A percentile compares a stretch with the other conserved stretches of the same genome.
phyloP scores from a whole-genome alignment of 2,888 invertebrate genomes.

The Lasiommata megera region DNA sequence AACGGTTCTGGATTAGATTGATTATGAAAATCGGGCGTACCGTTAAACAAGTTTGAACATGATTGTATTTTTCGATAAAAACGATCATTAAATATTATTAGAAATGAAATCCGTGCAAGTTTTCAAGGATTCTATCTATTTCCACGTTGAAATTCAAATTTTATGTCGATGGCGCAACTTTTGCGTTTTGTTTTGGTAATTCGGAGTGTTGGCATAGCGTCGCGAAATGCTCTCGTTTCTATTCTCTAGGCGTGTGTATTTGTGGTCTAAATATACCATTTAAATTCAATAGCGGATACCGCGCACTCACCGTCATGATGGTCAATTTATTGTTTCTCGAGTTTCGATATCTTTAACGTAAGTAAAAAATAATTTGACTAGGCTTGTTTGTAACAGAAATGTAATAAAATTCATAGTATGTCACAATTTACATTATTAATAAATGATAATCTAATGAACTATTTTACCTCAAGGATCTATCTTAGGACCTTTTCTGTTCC shows the following conservation, averaged over 20 bases:
- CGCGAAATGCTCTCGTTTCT: conserved; percentile 74
- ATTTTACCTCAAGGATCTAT: too few species aligned
- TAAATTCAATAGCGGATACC: conserved; percentile 72
- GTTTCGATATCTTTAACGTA: conserved; percentile 38
- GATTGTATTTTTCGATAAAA: too few species aligned
- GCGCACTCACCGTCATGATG: conserved; percentile 58
- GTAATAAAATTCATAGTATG: too few species aligned
- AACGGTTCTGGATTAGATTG: too few species aligned
- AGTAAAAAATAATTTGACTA: neutral
- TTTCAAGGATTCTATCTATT: conserved; percentile 10
- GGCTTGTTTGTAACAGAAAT: neutral
- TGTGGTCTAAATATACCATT: conserved; percentile 72
- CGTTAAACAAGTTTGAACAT: too few species aligned
- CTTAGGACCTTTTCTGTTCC: too few species aligned
- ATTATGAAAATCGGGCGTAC: too few species aligned
- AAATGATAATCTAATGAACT: too few species aligned
- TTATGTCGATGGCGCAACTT: conserved; percentile 63
- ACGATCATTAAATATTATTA: too few species aligned
- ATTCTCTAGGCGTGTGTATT: conserved; percentile 67
- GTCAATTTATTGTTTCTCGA: conserved; percentile 64
- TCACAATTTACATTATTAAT: too few species aligned
- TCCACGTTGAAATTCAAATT: conserved; percentile 40
- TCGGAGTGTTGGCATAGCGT: conserved; percentile 59
- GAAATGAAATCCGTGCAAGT: neutral
- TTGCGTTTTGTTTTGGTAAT: conserved; percentile 61